Evolutionary conservation across 2,797 vertebrate genomes (phyloP), one percentile per base, ranked within the genome.

Genomic region (Perodicticus potto): DNA sequence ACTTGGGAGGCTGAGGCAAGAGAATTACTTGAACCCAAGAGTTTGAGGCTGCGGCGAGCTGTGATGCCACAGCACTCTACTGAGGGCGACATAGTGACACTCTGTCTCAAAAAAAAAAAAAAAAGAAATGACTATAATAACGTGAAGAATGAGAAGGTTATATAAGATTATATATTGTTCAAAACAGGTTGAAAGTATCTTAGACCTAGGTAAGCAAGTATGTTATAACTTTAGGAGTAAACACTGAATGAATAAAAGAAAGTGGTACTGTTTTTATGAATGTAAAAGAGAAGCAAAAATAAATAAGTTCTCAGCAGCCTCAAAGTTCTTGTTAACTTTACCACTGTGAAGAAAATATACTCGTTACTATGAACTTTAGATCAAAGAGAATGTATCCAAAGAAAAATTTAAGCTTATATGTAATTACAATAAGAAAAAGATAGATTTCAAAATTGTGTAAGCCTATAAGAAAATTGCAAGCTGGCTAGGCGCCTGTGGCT

Each of bases 281-380:
- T 78, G 45, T 49, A 69, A 78, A 80, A 74, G 7, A 76, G 22
- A 91, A 81, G n/a, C 59, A 86, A 70, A 49, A 49, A 49, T 49
- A 89, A 89, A 22, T 67, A n/a, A n/a, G n/a, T n/a, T n/a, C n/a
- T n/a, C n/a, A n/a, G n/a, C n/a, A n/a, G n/a, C n/a, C n/a, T n/a
- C n/a, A n/a, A 73, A 86, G n/a, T 77, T 91, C 27, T 72, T 86
- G 9, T 93, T 82, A n/a, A 74, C 82, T 86, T 90, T 70, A 90
- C 9, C 59, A 61, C 37, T 87, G 7, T 82, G 69, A 70, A 83
- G 32, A 86, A 93, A 87, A 96, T 77, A 61, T 25, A 27, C 29
- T 91, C 82, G n/a, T 45, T 87, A 55, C 29, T 83, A 83, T 83
- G 43, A 91, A 83, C 45, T 74, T 96, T 13, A 40, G 29, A 69